phyloP scores from a whole-genome alignment of 2,888 invertebrate species.

The Odontocerum albicorne region DNA sequence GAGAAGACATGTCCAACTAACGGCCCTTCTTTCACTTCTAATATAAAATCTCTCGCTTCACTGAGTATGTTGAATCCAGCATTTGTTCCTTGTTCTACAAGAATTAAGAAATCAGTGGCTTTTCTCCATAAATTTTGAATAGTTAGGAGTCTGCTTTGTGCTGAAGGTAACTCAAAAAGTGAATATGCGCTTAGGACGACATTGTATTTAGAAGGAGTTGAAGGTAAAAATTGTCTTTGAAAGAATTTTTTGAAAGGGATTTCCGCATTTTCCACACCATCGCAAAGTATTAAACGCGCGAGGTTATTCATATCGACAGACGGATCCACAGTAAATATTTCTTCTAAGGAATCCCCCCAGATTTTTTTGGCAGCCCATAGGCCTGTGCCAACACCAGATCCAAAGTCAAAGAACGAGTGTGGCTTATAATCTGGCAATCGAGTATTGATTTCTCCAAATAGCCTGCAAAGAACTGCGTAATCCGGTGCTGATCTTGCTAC shows the following conservation, averaged over 20 bases:
- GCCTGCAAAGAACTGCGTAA: conserved; percentile 69
- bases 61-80: conserved; percentile 80
- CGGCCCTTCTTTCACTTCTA: conserved; percentile 53
- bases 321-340: conserved; percentile 84
- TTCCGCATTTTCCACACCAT: conserved; percentile 64
- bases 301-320: conserved; percentile 83
- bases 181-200: conserved; percentile 80
- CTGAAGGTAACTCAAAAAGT: conserved; percentile 75
- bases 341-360: conserved; percentile 74
- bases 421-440: conserved; percentile 72
- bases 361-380: conserved; percentile 78
- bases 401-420: conserved; percentile 82
- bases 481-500: conserved; percentile 71
- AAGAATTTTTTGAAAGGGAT: conserved; percentile 63
- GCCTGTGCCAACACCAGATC: conserved; percentile 86
- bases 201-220: conserved; percentile 66
- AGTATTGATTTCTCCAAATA: conserved; percentile 72
- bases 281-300: conserved; percentile 68
- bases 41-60: conserved; percentile 82
- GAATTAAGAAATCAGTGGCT: conserved; percentile 77
- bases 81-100: conserved; percentile 82
- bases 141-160: conserved; percentile 66
- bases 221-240: conserved; percentile 82
- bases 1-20: conserved; percentile 68
- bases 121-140: conserved; percentile 84